Evolutionary conservation across 2,888 invertebrate species (phyloP), one percentile per base, ranked within the genome.

Genomic region (Nymphalis urticae): DNA sequence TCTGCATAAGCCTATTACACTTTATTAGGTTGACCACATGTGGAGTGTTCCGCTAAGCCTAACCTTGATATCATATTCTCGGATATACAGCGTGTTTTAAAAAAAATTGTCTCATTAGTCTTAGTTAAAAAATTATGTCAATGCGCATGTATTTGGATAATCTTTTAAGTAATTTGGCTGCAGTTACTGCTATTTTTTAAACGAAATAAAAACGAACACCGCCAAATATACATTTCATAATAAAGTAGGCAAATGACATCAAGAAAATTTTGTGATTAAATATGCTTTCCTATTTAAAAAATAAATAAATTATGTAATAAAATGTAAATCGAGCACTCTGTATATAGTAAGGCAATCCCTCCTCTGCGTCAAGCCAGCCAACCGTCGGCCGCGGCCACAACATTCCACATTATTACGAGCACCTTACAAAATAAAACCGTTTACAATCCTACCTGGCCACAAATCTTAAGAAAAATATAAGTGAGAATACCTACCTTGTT

Each of bases 11-110:
- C 79, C 86, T 80, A 80, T 92, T 87, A 83, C 91, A 84, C 83
- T 90, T 90, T 90, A 90, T 90, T 92, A 92, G 85, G 89, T 89
- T 92, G 92, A 92, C 92, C 92, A 92, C 92, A 92, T 92, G 92
- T 92, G 92, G 92, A 90, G 92, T 92, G 92, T 89, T 88, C 92
- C 90, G 90, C 91, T 92, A 92, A 92, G 91, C 88, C 92, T 91
- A 92, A 91, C 91, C 92, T 92, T 92, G 92, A 92, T 92, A 92
- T 92, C 91, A 90, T 92, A 91, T 89, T 91, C 89, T 87, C 81
- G 78, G 75, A 80, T 85, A 83, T 88, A 90, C 82, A 85, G 89
- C 85, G 79, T 89, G 91, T 67, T 64, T 65, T 60, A 19, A 27
- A 62, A 63, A 63, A n/a, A n/a, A 48, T 59, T 64, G n/a, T 42